Evolutionary conservation across 2,797 vertebrate species (phyloP).

Genomic region (Periparus ater): DNA sequence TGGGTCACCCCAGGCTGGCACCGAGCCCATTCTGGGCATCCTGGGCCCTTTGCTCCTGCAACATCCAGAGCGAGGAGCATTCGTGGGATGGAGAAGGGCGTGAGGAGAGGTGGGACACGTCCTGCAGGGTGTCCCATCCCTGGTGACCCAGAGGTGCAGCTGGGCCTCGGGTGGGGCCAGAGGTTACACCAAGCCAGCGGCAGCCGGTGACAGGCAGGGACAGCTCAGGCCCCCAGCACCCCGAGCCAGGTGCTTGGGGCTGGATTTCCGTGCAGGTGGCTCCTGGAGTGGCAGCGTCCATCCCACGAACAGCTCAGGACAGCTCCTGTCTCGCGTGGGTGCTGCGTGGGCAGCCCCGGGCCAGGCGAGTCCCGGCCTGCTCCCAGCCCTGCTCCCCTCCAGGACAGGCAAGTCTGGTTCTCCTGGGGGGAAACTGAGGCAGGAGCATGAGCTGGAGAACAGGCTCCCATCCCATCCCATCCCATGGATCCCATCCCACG

Average conservation of each 20-base stretch:
- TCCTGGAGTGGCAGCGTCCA: neutral
- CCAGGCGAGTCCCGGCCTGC: neutral
- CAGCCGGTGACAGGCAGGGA: neutral
- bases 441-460: too few species aligned
- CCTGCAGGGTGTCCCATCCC: neutral
- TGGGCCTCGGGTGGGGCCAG: neutral
- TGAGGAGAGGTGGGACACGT: neutral
- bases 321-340: neutral
- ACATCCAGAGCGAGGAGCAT: fast-evolving
- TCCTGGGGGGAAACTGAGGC: too few species aligned
- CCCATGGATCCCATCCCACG: too few species aligned
- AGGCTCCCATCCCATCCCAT: too few species aligned
- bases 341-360: neutral
- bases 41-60: neutral
- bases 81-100: fast-evolving
- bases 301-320: too few species aligned
- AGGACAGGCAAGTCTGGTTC: neutral
- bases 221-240: neutral
- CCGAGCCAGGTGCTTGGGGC: neutral
- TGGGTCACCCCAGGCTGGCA: neutral
- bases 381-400: neutral
- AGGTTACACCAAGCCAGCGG: neutral
- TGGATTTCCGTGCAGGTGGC: neutral
- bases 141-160: neutral
- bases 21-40: neutral